Conservation (phyloP, 2,888 invertebrate genomes). For the Nowickia ferox region DNA sequence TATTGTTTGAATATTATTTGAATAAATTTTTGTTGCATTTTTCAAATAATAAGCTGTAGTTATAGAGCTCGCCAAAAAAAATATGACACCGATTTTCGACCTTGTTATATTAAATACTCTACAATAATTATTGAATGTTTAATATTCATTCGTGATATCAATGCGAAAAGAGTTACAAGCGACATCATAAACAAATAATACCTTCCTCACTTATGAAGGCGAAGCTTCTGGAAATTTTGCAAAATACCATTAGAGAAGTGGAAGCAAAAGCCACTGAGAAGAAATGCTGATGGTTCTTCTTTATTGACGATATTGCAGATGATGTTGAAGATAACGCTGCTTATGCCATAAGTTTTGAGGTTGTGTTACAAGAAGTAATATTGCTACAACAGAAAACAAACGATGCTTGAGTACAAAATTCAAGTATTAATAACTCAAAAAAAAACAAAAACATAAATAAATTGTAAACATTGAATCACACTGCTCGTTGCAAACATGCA, state of each 20-base stretch:
- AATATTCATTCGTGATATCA: no score
- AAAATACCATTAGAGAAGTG: conserved; percentile 2
- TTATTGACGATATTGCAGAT: conserved; percentile 12
- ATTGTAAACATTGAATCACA: conserved; percentile 27
- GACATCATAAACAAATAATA: background rate
- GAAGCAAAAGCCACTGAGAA: conserved; percentile 9
- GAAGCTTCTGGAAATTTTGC: conserved; percentile 4
- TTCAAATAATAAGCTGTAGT: no score
- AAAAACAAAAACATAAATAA: conserved; percentile 25
- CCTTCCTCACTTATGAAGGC: background rate
- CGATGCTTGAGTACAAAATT: conserved; percentile 47
- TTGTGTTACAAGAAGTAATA: conserved; percentile 21
- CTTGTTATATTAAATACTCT: no score
- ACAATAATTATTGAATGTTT: no score
- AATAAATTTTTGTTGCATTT: no score
- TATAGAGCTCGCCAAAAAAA: no score
- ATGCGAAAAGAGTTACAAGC: background rate
- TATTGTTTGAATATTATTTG: no score
- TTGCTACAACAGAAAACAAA: conserved; percentile 28
- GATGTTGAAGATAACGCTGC: conserved; percentile 26
- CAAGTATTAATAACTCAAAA: conserved; percentile 4
- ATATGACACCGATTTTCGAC: no score
- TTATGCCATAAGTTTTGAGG: conserved; percentile 15
- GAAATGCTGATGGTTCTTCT: conserved; percentile 29
- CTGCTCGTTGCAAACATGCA: background rate